Percentiles rank a stretch among this genome's conserved stretches.
Evolutionary conservation across 1,140 invertebrate species (phyloP).

Genomic region (Vanessa tameamea): DNA sequence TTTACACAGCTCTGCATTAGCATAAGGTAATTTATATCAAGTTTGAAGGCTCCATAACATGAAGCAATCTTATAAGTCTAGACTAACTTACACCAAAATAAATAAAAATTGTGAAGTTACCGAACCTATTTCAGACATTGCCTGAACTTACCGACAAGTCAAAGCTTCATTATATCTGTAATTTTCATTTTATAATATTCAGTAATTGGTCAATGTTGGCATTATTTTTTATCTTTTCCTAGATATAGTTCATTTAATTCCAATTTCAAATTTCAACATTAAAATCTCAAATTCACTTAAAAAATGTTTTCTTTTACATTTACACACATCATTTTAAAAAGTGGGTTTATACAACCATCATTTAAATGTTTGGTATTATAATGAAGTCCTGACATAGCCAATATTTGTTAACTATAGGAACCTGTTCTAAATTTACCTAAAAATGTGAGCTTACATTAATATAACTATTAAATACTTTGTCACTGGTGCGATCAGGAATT

Average conservation of each 20-base stretch:
- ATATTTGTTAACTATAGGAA: conserved; percentile 40
- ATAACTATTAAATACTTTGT: conserved; percentile 40
- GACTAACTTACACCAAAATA: conserved; percentile 35
- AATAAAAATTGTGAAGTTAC: conserved; percentile 37
- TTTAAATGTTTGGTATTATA: conserved; percentile 5
- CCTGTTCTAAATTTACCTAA: conserved; percentile 33
- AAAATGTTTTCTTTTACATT: too few species aligned
- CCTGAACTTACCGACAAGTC: conserved; percentile 23
- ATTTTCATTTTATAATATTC: background rate
- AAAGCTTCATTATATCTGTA: conserved; percentile 29
- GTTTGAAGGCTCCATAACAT: background rate
- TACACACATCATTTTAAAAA: too few species aligned
- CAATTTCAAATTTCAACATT: too few species aligned
- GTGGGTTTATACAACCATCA: too few species aligned
- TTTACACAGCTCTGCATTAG: conserved; percentile 62
- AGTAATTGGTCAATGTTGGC: background rate
- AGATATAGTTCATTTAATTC: background rate
- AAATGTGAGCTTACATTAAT: conserved; percentile 31
- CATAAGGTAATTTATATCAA: conserved; percentile 5
- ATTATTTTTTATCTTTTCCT: background rate
- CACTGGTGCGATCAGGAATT: conserved; percentile 36
- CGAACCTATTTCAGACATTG: conserved; percentile 26
- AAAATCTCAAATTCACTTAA: background rate
- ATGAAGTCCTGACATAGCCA: conserved; percentile 30
- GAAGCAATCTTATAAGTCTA: background rate